Conservation (phyloP, 2,888 invertebrate genomes). For the Stenurella melanura region DNA sequence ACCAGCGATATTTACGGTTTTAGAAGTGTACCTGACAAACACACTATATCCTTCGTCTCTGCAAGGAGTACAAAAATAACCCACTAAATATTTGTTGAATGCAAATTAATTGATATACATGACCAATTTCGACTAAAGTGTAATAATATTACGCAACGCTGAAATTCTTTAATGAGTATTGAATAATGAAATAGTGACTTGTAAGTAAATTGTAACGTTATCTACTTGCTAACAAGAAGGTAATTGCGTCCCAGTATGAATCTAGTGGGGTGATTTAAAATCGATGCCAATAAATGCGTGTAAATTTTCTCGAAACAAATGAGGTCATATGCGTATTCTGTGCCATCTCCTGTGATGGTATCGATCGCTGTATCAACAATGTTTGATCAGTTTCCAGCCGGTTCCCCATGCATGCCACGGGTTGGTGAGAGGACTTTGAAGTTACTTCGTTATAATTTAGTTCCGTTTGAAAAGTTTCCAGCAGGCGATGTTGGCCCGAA, state of each 20-base stretch:
- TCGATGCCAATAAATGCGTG: conserved; percentile 26
- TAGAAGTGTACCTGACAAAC: no score
- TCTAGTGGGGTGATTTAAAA: conserved; percentile 6
- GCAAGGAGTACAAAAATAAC: no score
- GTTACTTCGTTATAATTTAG: conserved; percentile 70
- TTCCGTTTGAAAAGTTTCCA: conserved; percentile 67
- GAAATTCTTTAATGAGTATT: no score
- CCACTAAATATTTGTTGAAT: no score
- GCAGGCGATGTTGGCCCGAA: conserved; percentile 50
- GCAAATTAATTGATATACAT: no score
- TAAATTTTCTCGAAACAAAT: conserved; percentile 34
- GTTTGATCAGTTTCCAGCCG: conserved; percentile 50
- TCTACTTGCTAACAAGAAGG: no score
- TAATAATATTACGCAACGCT: no score
- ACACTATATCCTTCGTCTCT: no score
- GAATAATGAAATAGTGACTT: no score
- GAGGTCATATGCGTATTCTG: conserved; percentile 40
- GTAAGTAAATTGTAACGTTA: no score
- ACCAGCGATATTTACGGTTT: no score
- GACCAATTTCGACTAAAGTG: no score
- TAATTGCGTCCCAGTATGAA: neutral
- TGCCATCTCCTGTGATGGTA: conserved; percentile 38
- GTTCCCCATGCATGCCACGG: conserved; percentile 44
- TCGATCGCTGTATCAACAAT: conserved; percentile 48
- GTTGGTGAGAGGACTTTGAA: conserved; percentile 64